Evolutionary conservation across 2,888 invertebrate species (phyloP).

Genomic region (Cyclophora punctaria): DNA sequence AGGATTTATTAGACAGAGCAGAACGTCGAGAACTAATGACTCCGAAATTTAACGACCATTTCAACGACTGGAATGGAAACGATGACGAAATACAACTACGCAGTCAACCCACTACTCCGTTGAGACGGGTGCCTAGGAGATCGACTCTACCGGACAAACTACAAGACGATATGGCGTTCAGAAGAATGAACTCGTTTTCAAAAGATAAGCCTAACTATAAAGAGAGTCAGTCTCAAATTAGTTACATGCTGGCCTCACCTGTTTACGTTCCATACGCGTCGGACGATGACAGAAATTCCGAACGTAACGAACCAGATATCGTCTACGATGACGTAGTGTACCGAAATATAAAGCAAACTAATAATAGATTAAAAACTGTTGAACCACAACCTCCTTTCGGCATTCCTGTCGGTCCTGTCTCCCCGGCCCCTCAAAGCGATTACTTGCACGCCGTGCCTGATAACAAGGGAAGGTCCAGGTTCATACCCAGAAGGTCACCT

Average conservation of each 20-base stretch:
- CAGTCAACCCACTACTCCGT: slow-evolving; percentile 65
- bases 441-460: slow-evolving; percentile 87
- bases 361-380: slow-evolving; percentile 79
- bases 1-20: slow-evolving; percentile 86
- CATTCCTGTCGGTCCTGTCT: slow-evolving; percentile 89
- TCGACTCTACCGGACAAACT: slow-evolving; percentile 78
- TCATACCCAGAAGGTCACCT: slow-evolving; percentile 81
- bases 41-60: slow-evolving; percentile 62
- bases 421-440: slow-evolving; percentile 86
- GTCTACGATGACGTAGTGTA: slow-evolving; percentile 89
- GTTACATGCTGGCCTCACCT: slow-evolving; percentile 83
- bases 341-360: slow-evolving; percentile 85
- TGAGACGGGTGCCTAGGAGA: slow-evolving; percentile 52
- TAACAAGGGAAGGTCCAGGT: slow-evolving; percentile 74
- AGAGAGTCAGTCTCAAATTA: slow-evolving; percentile 68
- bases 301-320: slow-evolving; percentile 85
- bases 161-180: slow-evolving; percentile 87
- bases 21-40: slow-evolving; percentile 82
- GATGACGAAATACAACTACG: slow-evolving; percentile 60
- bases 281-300: slow-evolving; percentile 69
- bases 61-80: slow-evolving; percentile 71
- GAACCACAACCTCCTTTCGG: slow-evolving; percentile 94
- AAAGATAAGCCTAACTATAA: slow-evolving; percentile 65
- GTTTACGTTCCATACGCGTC: slow-evolving; percentile 72
- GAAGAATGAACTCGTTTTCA: slow-evolving; percentile 78